Evolutionary conservation across 2,888 invertebrate species (phyloP), one percentile per base, ranked within the genome.

Genomic region (Luperina testacea): DNA sequence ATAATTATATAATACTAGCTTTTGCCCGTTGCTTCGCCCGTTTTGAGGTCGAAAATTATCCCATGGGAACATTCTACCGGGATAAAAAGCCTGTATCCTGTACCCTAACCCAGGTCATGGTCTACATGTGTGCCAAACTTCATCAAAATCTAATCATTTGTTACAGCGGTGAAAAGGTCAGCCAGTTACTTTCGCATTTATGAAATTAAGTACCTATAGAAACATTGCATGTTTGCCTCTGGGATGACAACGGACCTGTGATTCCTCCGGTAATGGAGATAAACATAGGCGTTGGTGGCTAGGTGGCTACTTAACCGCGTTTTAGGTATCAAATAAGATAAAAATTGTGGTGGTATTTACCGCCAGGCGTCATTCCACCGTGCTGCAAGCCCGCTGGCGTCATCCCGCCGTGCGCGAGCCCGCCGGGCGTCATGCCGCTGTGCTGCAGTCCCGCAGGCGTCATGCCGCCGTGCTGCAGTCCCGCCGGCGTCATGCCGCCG

Each of bases 321-420:
- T 24, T 32, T 32, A n/a, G 2, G n/a, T 71, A 38, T 8, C 32
- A 20, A 51, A 53, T 15, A 72, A 53, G 5, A 48, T 51, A 42
- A 57, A 61, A 57, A 38, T 24, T 7, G 7, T 48, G 32, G 7
- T 48, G 32, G 5, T 80, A 11, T 20, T 61, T 81, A 90, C 90
- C 90, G 17, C 85, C 81, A 9, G 94, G 93, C 27, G 93, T 94
- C 92, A 93, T 90, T 24, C 90, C 91, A 53, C 94, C 95, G 78
- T 97, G 96, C 20, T 93, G 91, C 59, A 97, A 83, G 0, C 95
- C 96, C 0, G 92, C 93, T 0, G 97, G 96, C 0, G 95, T 94
- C 92, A 94, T 92, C 0, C 93, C 95, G 11, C 97, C 94, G 77
- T 96, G 96, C 68, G 94, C 93, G 15, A 97, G 91, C 0, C 93